phyloP scores from a whole-genome alignment of 2,113 vertebrate genomes.

The Raja brachyura region DNA sequence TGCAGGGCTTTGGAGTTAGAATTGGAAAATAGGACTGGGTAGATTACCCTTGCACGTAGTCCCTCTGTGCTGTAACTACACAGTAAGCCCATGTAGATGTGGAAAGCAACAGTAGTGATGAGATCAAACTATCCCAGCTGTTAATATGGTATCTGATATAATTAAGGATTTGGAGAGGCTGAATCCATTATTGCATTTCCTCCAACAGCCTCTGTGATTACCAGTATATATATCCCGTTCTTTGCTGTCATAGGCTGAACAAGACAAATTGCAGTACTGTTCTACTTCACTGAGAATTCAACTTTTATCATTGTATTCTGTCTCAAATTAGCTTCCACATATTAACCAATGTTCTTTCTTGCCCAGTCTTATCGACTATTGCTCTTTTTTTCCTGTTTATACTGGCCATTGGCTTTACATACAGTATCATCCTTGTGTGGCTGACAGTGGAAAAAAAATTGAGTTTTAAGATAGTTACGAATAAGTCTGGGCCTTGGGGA shows the following conservation, averaged over 20 bases:
- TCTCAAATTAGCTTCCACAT: neutral
- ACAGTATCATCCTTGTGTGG: no score
- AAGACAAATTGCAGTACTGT: neutral
- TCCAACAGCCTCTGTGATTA: neutral
- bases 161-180: neutral
- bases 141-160: neutral
- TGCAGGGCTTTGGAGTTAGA: no score
- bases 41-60: no score
- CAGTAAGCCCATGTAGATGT: no score
- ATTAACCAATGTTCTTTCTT: neutral
- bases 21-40: no score
- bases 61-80: no score
- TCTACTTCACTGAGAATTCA: neutral
- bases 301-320: neutral
- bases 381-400: neutral
- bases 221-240: neutral
- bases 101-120: neutral
- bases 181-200: neutral
- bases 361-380: neutral
- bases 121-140: neutral
- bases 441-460: no score
- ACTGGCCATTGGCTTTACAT: neutral
- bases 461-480: no score
- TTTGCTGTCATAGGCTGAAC: neutral
- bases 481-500: no score